Evolutionary conservation across 2,888 invertebrate genomes (phyloP).

Genomic region (Rugalucina vietnamica): DNA sequence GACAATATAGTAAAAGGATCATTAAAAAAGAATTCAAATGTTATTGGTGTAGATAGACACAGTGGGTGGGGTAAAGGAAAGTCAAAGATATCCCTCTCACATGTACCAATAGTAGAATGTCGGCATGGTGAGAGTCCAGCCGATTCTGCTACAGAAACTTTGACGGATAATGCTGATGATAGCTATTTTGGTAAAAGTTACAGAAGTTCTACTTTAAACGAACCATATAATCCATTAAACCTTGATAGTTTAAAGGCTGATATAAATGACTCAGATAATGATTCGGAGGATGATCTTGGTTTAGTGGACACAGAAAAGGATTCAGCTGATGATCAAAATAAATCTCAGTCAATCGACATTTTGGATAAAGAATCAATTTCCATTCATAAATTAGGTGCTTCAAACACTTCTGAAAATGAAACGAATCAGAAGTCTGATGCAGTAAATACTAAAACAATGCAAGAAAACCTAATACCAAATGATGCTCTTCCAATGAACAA

Average conservation of each 20-base stretch:
- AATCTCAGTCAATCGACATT: neutral
- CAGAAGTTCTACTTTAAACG: neutral
- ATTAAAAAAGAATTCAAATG: slow-evolving; percentile 19
- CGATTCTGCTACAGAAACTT: slow-evolving; percentile 31
- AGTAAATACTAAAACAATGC: no score
- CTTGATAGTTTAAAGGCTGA: slow-evolving; percentile 9
- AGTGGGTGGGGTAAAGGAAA: slow-evolving; percentile 36
- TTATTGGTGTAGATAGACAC: slow-evolving; percentile 41
- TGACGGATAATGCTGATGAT: neutral
- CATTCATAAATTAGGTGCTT: no score
- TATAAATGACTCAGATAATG: neutral
- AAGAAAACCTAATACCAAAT: no score
- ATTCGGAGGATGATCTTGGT: neutral
- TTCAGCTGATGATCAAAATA: neutral
- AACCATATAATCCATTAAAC: neutral
- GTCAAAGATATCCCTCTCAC: slow-evolving; percentile 35
- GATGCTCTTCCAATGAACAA: no score
- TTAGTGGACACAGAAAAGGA: neutral
- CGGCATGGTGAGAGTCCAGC: slow-evolving; percentile 28
- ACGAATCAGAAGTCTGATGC: no score
- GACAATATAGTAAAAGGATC: slow-evolving; percentile 19
- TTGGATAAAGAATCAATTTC: no score
- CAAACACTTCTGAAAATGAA: no score
- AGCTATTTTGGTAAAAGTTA: slow-evolving; percentile 22
- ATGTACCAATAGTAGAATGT: slow-evolving; percentile 61